phyloP scores from a whole-genome alignment of 1,140 invertebrate species.

The Branchinecta lynchi region DNA sequence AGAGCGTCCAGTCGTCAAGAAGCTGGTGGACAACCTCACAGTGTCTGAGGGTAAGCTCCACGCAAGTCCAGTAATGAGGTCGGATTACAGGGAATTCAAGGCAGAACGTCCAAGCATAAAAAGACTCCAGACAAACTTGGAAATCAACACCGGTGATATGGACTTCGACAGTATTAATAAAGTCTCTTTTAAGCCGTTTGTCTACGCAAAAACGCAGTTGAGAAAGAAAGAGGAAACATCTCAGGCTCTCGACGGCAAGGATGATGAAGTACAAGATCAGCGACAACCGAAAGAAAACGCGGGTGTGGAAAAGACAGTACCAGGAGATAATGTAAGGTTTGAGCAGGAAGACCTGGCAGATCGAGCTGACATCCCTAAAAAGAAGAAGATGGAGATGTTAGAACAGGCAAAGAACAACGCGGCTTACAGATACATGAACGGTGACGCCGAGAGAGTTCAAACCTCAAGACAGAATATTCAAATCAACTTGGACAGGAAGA shows the following conservation, averaged over 20 bases:
- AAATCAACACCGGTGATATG: background rate
- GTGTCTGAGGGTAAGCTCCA: background rate
- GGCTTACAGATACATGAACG: background rate
- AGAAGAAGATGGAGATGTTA: background rate
- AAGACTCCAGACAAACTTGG: constrained; percentile 13
- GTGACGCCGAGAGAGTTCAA: background rate
- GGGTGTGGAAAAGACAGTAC: background rate
- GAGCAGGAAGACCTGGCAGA: background rate
- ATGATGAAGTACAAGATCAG: background rate
- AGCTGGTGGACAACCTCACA: constrained; percentile 15
- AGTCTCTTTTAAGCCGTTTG: constrained; percentile 11
- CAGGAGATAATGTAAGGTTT: background rate
- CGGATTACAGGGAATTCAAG: constrained; percentile 13
- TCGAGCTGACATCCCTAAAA: background rate
- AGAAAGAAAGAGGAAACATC: background rate
- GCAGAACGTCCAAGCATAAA: constrained; percentile 13
- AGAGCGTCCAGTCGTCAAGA: constrained; percentile 17
- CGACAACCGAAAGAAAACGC: background rate
- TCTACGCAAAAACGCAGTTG: background rate
- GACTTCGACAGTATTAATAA: background rate
- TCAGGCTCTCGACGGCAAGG: background rate
- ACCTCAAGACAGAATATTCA: background rate
- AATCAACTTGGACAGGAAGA: background rate
- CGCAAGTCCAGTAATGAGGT: background rate
- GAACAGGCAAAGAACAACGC: background rate